Conservation (phyloP, 2,797 vertebrate genomes). For the Huso huso region DNA sequence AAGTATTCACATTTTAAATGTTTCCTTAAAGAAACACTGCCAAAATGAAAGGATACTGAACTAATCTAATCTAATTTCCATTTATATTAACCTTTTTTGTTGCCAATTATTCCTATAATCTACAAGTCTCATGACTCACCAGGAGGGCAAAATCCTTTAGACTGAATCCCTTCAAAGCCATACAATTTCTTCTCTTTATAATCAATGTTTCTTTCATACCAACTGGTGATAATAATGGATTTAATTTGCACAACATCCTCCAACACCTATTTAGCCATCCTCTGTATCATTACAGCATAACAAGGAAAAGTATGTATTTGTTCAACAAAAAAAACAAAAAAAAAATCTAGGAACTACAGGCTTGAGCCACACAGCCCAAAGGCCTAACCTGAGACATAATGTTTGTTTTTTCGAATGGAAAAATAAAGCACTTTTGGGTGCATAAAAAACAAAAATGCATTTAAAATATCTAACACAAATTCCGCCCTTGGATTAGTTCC, state of each 20-base stretch:
- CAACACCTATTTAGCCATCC: too few species aligned
- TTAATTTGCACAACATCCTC: constrained; percentile 23
- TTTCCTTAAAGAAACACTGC: constrained; percentile 18
- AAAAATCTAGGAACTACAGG: too few species aligned
- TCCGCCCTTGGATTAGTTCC: too few species aligned
- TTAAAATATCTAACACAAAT: too few species aligned
- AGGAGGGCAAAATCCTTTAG: constrained; percentile 33
- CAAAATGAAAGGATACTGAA: constrained; percentile 29
- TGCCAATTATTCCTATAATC: constrained; percentile 40
- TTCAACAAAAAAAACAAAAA: too few species aligned
- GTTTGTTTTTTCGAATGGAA: too few species aligned
- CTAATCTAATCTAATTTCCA: constrained; percentile 45
- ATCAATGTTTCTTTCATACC: constrained; percentile 27
- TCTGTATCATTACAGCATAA: too few species aligned
- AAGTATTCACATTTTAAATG: constrained; percentile 15
- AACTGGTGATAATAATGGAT: constrained; percentile 23
- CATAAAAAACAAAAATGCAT: too few species aligned
- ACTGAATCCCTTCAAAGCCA: constrained; percentile 24
- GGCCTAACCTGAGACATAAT: too few species aligned
- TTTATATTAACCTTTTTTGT: constrained; percentile 41
- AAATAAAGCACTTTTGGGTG: too few species aligned
- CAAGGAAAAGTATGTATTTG: too few species aligned
- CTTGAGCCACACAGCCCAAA: too few species aligned
- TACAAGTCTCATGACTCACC: constrained; percentile 30
- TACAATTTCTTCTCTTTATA: constrained; percentile 15